Base-by-base conservation (phyloP, 2,888 invertebrate genomes). In the Tetheella fluctuosa region DNA sequence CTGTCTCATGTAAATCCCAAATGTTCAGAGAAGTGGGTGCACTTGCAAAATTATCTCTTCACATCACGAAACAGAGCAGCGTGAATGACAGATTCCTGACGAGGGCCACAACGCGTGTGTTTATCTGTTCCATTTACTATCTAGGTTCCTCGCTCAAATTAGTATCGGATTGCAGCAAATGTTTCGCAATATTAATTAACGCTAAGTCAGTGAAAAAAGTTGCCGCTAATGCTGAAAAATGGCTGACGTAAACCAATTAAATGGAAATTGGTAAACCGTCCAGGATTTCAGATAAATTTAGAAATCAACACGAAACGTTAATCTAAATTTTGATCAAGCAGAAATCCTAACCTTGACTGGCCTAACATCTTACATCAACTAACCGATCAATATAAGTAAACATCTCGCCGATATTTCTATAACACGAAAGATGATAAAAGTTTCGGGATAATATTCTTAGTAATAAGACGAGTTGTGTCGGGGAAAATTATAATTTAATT, bases 111-210 rank as follows among this genome's bases (percentile, higher is more conserved):
- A 58, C 30, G 54, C 57, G 56, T 65, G 57, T 76, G 73, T 77
- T 78, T 73, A 73, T 71, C 61, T 71, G 77, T 70, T 60, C 75
- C 68, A 78, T 69, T 75, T 76, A 64, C 57, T 61, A 72, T 64
- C 63, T 62, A 63, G 62, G 63, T 64, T 71, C 62, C 63, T 61
- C 62, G 48, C n/a, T 62, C 58, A 59, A 61, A 64, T 54, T 58
- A 63, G 62, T 62, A 59, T 63, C 62, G 42, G 63, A 54, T 61
- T 56, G 56, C 34, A 57, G 25, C 54, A 23, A 48, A 48, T 8
- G n/a, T 48, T 48, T 48, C 48, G 48, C 48, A 48, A 48, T 48
- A 20, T 48, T 48, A 48, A 48, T 48, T 48, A 48, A 48, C 48
- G 48, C 20, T 10, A 10, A 20, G 17, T n/a, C 15, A 20, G 20